Conservation (phyloP, 2,113 vertebrate genomes). For the Thamnophis sirtalis region DNA sequence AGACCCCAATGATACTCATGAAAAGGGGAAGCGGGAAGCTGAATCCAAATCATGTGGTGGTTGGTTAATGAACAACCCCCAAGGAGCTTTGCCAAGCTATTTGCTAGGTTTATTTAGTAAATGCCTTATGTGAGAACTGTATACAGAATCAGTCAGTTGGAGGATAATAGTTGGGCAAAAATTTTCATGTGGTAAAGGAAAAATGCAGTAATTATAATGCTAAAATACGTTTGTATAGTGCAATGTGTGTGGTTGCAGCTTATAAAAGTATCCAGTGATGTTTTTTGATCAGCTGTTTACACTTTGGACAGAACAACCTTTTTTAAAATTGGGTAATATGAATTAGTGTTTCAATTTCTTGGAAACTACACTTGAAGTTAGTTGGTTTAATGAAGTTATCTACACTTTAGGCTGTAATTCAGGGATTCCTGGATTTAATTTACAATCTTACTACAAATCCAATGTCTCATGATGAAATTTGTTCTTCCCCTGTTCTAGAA, state of each 20-base stretch:
- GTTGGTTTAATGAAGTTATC: conserved; percentile 23
- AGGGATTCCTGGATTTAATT: conserved; percentile 17
- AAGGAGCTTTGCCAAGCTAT: conserved; percentile 28
- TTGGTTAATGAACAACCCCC: conserved; percentile 23
- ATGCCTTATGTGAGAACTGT: conserved; percentile 15
- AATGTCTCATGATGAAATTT: conserved; percentile 4
- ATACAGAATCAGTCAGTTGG: conserved; percentile 36
- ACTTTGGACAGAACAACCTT: conserved; percentile 28
- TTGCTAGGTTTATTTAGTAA: conserved; percentile 21
- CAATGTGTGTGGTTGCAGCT: conserved; percentile 55
- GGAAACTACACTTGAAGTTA: conserved; percentile 16
- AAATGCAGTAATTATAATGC: conserved; percentile 53
- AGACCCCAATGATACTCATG: conserved; percentile 23
- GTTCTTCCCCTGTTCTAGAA: conserved; percentile 21
- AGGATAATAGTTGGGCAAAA: conserved; percentile 27
- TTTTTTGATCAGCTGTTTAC: conserved; percentile 35
- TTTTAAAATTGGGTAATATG: conserved; percentile 34
- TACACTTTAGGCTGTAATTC: conserved; percentile 16
- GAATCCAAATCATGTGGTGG: conserved; percentile 15
- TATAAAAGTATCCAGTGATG: conserved; percentile 29
- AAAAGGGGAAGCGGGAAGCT: conserved; percentile 39
- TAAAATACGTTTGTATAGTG: conserved; percentile 40
- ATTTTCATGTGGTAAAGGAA: conserved; percentile 54
- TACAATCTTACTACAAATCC: conserved; percentile 27
- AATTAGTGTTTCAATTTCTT: conserved; percentile 25